Evolutionary conservation across 1,140 invertebrate species (phyloP).

Genomic region (Drosophila willistoni): DNA sequence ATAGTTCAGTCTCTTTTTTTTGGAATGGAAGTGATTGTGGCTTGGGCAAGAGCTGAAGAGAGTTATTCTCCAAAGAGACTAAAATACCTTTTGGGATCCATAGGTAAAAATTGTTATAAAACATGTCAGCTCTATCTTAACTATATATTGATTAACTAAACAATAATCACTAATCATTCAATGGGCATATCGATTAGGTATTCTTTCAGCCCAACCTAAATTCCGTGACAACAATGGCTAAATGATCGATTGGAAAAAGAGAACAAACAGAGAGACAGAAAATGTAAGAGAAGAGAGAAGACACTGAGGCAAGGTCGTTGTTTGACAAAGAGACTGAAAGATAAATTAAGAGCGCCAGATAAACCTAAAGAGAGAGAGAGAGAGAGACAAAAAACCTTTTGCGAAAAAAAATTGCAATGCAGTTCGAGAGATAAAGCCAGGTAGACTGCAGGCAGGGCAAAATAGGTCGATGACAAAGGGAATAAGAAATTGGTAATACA

Average conservation of each 20-base stretch:
- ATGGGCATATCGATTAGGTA: constrained; percentile 53
- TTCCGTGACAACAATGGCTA: constrained; percentile 73
- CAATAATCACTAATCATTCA: constrained; percentile 45
- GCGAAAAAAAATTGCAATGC: constrained; percentile 16
- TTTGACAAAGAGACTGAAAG: constrained; percentile 30
- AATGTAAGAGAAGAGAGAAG: constrained; percentile 13
- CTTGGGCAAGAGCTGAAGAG: constrained; percentile 41
- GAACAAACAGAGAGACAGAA: constrained; percentile 21
- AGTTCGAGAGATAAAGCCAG: constrained; percentile 7
- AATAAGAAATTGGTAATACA: background rate
- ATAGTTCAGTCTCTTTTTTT: constrained; percentile 23
- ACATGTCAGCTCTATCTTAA: background rate
- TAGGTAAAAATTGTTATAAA: constrained; percentile 13
- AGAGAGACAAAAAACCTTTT: background rate
- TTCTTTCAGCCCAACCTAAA: constrained; percentile 63
- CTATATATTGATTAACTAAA: constrained; percentile 47
- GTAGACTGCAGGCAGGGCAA: background rate
- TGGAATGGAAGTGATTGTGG: constrained; percentile 43
- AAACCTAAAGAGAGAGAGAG: constrained; percentile 10
- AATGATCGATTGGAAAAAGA: constrained; percentile 59
- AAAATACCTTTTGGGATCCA: background rate
- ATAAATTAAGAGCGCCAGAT: constrained; percentile 30
- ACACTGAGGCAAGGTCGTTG: constrained; percentile 68
- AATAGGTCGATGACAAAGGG: background rate
- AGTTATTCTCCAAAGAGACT: constrained; percentile 1